Evolutionary conservation across 2,797 vertebrate genomes (phyloP).

Genomic region (Fratercula arctica): DNA sequence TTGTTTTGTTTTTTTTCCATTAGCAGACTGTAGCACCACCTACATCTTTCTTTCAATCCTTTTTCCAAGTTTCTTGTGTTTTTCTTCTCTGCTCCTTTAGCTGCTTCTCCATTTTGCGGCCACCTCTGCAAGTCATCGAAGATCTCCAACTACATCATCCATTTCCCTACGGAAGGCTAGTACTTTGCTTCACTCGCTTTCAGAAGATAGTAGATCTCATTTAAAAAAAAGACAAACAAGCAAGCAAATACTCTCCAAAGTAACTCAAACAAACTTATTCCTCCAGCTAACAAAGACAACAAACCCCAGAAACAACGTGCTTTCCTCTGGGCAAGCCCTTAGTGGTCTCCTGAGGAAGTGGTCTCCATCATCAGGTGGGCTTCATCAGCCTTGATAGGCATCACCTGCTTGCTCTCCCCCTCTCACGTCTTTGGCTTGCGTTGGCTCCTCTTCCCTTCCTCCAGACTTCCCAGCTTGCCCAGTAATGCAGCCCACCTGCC

Average conservation of each 20-base stretch:
- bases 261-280: rapidly evolving
- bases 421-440: background rate
- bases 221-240: background rate
- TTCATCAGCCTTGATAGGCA: rapidly evolving
- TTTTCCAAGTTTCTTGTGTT: background rate
- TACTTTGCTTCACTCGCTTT: background rate
- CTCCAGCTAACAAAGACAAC: background rate
- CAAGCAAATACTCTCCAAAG: background rate
- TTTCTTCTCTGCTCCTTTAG: background rate
- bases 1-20: background rate
- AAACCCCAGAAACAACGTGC: rapidly evolving
- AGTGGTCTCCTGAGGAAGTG: rapidly evolving
- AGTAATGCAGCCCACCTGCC: background rate
- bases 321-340: rapidly evolving
- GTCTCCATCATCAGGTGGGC: background rate
- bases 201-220: background rate
- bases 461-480: background rate
- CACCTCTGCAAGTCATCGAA: rapidly evolving
- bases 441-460: background rate
- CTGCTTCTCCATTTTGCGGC: background rate
- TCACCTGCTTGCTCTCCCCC: rapidly evolving
- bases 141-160: rapidly evolving
- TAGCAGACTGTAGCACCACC: background rate
- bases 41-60: background rate
- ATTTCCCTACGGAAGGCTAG: background rate